Evolutionary conservation across 2,113 vertebrate genomes (phyloP).

Genomic region (Octodon degus): DNA sequence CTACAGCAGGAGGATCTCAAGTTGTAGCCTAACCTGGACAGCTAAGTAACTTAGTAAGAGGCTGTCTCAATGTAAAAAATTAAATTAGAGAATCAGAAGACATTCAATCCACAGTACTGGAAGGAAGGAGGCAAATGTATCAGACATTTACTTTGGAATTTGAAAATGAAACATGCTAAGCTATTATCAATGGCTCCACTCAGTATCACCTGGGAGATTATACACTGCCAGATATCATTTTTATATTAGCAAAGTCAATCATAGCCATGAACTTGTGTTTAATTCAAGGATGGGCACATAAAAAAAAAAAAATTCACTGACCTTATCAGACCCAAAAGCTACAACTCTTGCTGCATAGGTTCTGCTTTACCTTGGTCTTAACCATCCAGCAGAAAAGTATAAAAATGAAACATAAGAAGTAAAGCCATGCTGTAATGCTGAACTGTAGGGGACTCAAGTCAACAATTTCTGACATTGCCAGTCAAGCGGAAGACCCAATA

Average conservation of each 20-base stretch:
- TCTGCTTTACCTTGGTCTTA: no score
- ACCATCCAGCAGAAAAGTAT: no score
- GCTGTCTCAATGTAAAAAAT: not conserved
- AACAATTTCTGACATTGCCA: no score
- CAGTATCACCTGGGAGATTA: not conserved
- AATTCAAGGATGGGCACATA: not conserved
- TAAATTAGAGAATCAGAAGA: not conserved
- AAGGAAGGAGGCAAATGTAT: not conserved
- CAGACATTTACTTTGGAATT: not conserved
- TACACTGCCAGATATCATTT: not conserved
- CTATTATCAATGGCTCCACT: not conserved
- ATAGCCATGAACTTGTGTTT: not conserved
- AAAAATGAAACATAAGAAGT: no score
- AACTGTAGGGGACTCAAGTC: no score
- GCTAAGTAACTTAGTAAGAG: not conserved
- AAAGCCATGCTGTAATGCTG: no score
- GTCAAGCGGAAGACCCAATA: no score
- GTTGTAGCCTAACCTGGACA: not conserved
- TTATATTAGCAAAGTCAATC: not conserved
- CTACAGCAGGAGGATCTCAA: not conserved
- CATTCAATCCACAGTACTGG: not conserved
- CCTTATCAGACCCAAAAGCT: no score
- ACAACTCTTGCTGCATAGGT: no score
- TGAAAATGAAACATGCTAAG: not conserved
- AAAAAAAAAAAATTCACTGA: no score